A percentile compares a stretch with the other conserved stretches of the same genome.
Evolutionary conservation across 1,140 invertebrate genomes (phyloP).

Genomic region (Aporrectodea caliginosa): DNA sequence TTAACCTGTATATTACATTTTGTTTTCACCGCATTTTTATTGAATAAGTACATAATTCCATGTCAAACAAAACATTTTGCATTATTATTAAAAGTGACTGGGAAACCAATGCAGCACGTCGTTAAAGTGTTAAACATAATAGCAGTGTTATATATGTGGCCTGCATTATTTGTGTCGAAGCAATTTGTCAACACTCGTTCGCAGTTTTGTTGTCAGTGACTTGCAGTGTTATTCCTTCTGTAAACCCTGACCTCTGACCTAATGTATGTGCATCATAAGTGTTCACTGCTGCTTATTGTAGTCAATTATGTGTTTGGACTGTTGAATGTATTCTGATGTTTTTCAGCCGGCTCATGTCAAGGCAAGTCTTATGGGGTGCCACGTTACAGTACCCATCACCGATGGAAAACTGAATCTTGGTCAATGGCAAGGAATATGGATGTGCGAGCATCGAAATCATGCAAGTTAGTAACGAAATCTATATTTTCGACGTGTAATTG

Average conservation of each 20-base stretch:
- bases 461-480: constrained; percentile 57
- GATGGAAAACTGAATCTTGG: constrained; percentile 90
- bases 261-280: not conserved
- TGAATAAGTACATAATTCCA: not conserved
- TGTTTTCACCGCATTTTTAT: not conserved
- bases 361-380: constrained; percentile 90
- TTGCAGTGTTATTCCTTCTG: not conserved
- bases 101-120: too few relatives aligned
- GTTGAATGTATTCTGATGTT: constrained; percentile 22
- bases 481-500: too few relatives aligned
- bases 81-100: too few relatives aligned
- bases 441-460: constrained; percentile 93
- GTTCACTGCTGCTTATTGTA: too few relatives aligned
- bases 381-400: constrained; percentile 89
- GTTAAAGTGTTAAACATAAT: too few relatives aligned
- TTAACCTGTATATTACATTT: not conserved
- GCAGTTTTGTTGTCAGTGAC: not conserved
- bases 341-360: constrained; percentile 93
- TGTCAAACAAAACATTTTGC: not conserved
- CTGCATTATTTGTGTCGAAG: not conserved
- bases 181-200: not conserved
- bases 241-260: not conserved
- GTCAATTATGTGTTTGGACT: too few relatives aligned
- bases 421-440: constrained; percentile 96
- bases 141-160: too few relatives aligned